These are phyloP conservation scores for Brachyhypopomus occidentalis DNA, from an alignment of 2,113 vertebrate genomes.

Conservation along the genomic window DNA sequence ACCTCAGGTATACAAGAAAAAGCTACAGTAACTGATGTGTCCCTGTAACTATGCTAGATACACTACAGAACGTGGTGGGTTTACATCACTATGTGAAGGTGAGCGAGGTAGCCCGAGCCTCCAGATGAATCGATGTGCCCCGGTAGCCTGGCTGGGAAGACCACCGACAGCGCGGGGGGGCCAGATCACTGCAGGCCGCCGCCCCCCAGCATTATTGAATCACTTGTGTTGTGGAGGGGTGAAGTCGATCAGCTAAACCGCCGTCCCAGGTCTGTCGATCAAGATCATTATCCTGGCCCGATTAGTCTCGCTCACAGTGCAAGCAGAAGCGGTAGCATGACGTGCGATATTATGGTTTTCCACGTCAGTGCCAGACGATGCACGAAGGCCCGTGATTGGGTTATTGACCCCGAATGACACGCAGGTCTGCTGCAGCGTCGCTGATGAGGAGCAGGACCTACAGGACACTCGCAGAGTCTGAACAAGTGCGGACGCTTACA, in stretches of 20 bases:
- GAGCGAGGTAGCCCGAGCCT: too few species aligned
- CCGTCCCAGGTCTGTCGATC: constrained; percentile 14
- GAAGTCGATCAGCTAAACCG: constrained; percentile 20
- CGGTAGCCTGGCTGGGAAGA: too few species aligned
- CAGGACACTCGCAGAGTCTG: constrained; percentile 12
- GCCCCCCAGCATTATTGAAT: constrained; percentile 28
- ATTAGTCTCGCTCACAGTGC: constrained; percentile 18
- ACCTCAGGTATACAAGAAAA: too few species aligned
- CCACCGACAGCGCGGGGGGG: background rate
- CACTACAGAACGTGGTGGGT: background rate
- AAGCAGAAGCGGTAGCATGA: constrained; percentile 3
- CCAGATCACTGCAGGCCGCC: background rate
- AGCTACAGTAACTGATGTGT: too few species aligned
- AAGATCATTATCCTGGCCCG: constrained; percentile 27
- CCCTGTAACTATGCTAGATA: background rate
- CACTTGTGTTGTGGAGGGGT: constrained; percentile 20
- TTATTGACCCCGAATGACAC: constrained; percentile 23
- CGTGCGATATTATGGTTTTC: constrained; percentile 10
- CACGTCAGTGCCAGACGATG: constrained; percentile 3
- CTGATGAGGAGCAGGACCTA: constrained; percentile 5
- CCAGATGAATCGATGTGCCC: too few species aligned
- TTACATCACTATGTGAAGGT: constrained; percentile 10
- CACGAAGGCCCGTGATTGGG: constrained; percentile 12
- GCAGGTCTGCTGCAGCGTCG: background rate
- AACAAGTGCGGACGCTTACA: background rate